Evolutionary conservation across 2,888 invertebrate genomes (phyloP).

Genomic region (Saturnia japonica): DNA sequence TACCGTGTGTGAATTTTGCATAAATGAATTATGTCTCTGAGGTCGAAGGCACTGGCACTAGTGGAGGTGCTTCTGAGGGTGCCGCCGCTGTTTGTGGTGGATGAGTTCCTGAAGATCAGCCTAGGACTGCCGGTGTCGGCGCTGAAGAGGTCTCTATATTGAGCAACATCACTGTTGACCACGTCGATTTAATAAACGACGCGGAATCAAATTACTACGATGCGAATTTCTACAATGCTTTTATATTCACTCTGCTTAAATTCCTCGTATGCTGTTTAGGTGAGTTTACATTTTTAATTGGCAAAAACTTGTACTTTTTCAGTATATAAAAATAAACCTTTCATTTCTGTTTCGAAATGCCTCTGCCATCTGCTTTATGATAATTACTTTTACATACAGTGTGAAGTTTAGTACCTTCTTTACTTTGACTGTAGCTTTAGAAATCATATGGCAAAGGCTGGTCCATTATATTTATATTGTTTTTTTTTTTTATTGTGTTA

Average conservation of each 20-base stretch:
- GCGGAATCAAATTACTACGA: slow-evolving; percentile 77
- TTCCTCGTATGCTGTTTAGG: slow-evolving; percentile 85
- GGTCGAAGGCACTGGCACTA: slow-evolving; percentile 87
- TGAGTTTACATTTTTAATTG: slow-evolving; percentile 48
- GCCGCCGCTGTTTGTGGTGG: slow-evolving; percentile 95
- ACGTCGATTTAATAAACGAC: slow-evolving; percentile 55
- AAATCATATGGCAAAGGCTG: neutral
- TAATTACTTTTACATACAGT: neutral
- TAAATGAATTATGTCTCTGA: slow-evolving; percentile 87
- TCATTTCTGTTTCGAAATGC: slow-evolving; percentile 5
- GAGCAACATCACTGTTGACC: slow-evolving; percentile 64
- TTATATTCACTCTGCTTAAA: slow-evolving; percentile 83
- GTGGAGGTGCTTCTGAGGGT: slow-evolving; percentile 93
- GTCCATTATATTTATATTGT: neutral
- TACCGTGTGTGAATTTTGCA: slow-evolving; percentile 57
- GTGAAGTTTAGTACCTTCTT: neutral
- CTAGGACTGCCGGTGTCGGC: slow-evolving; percentile 84
- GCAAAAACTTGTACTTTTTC: neutral
- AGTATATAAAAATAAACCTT: neutral
- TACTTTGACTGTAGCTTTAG: neutral
- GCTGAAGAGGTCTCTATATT: slow-evolving; percentile 67
- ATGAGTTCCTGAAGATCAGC: slow-evolving; percentile 92
- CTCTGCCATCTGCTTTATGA: neutral
- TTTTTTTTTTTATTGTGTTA: neutral
- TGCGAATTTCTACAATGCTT: slow-evolving; percentile 81